phyloP scores from a whole-genome alignment of 2,888 invertebrate genomes.

The Agrochola lychnidis region DNA sequence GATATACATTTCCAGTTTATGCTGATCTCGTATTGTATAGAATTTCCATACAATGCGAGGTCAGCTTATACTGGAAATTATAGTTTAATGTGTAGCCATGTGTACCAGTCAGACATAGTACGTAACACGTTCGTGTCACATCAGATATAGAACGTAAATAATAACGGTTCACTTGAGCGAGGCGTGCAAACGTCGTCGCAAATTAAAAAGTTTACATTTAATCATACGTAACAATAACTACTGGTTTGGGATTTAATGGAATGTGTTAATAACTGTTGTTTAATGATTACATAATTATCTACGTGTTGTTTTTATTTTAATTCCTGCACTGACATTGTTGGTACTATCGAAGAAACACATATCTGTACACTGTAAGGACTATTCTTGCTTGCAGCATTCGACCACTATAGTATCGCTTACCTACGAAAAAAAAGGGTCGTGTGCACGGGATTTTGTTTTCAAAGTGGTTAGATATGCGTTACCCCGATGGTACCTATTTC shows the following conservation, averaged over 20 bases:
- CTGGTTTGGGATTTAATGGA: slow-evolving; percentile 9
- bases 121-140: slow-evolving; percentile 59
- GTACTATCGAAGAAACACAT: too few relatives aligned
- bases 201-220: slow-evolving; percentile 60
- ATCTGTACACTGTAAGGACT: too few relatives aligned
- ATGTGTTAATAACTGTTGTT: slow-evolving; percentile 22
- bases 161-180: slow-evolving; percentile 48
- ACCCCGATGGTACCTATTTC: neutral
- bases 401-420: too few relatives aligned
- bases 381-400: too few relatives aligned
- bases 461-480: too few relatives aligned
- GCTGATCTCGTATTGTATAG: too few relatives aligned
- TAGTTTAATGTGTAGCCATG: too few relatives aligned
- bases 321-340: neutral
- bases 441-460: too few relatives aligned
- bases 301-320: neutral
- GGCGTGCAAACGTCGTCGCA: slow-evolving; percentile 48
- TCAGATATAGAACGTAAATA: slow-evolving; percentile 63
- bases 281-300: neutral
- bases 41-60: too few relatives aligned
- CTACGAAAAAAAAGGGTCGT: too few relatives aligned
- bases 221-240: slow-evolving; percentile 20
- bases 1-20: too few relatives aligned
- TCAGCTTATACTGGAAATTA: too few relatives aligned
- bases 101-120: slow-evolving; percentile 18